Evolutionary conservation across 2,113 vertebrate genomes (phyloP).

Genomic region (Pungitius pungitius): DNA sequence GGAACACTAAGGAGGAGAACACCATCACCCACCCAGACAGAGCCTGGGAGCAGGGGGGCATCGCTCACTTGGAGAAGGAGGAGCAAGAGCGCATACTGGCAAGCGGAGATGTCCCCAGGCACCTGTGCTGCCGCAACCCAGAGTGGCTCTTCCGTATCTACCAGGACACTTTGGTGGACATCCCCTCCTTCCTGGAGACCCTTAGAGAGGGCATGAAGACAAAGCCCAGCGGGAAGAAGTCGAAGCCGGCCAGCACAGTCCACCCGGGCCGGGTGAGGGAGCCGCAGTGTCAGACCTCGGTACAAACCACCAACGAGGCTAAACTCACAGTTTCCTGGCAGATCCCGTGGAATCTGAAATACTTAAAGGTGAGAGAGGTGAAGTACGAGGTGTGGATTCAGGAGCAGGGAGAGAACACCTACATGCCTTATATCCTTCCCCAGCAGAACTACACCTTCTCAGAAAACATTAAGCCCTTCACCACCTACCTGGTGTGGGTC

Average conservation of each 20-base stretch:
- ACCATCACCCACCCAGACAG: conserved; percentile 88
- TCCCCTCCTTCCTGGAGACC: conserved; percentile 85
- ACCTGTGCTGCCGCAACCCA: conserved; percentile 94
- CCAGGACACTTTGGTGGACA: conserved; percentile 94
- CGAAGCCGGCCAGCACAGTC: conserved; percentile 81
- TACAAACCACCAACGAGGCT: conserved; percentile 88
- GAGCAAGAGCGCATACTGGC: conserved; percentile 90
- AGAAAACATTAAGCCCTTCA: conserved; percentile 97
- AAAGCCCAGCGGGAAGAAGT: conserved; percentile 81
- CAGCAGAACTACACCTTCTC: conserved; percentile 98
- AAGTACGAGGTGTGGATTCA: conserved; percentile 99
- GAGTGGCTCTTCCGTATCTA: conserved; percentile 99
- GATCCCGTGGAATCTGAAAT: conserved; percentile 97
- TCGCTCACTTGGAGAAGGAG: conserved; percentile 87
- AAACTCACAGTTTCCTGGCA: conserved; percentile 94
- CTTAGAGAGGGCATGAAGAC: conserved; percentile 86
- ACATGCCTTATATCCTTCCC: conserved; percentile 95
- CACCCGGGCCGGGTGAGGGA: conserved; percentile 94
- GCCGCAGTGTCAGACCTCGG: conserved; percentile 89
- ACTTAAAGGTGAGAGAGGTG: conserved; percentile 94
- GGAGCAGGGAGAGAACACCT: conserved; percentile 98
- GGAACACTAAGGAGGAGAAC: conserved; percentile 87
- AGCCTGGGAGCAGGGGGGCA: conserved; percentile 96
- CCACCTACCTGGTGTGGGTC: conserved; percentile 97
- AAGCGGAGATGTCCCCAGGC: conserved; percentile 90